Base-by-base conservation (phyloP, 2,797 vertebrate species). In the Neosalanx taihuensis region DNA sequence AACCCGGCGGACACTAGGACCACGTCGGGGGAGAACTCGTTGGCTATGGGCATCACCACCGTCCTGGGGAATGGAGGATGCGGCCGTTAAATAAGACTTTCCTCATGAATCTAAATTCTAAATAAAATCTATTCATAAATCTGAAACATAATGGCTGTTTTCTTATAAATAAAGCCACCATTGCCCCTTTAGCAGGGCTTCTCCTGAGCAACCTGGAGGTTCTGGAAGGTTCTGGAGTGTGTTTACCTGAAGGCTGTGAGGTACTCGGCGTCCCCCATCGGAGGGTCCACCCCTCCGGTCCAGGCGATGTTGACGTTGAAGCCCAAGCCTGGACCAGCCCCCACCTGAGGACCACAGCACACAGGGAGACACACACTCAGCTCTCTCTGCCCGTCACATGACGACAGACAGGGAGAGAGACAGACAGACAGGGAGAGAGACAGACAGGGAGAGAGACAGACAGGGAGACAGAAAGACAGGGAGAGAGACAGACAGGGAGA, bases 241-340 rank as follows among this genome's bases (percentile, higher is more conserved):
- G 26, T 20, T 70, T 81, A 98, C 97, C 96, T 96, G 84, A 98
- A 98, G 77, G 97, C 97, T 0, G 94, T 92, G 64, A 98, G 93
- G 81, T 99, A 99, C 83, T 99, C 96, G 86, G 97, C 95, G 3
- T 98, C 97, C 73, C 96, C 97, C 74, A 98, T 95, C 35, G 96
- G 95, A 59, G 96, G 96, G 59, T 98, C 96, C 58, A 98, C 95
- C 74, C 96, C 96, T 17, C 97, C 97, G 0, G 96, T 98, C 97
- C 97, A 99, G 1, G 97, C 96, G 61, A 99, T 94, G 87, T 99
- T 99, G 82, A 97, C 93, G 75, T 99, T 99, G 89, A 95, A 98
- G 67, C 97, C 97, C 73, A 94, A 84, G 58, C 96, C 97, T 53
- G 93, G 90, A 64, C 93, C 96, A 31, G 93, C 94, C 72, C 97